Percentiles rank a stretch among this genome's conserved stretches.
phyloP scores from a whole-genome alignment of 2,113 vertebrate species.

The Sylvietta virens region DNA sequence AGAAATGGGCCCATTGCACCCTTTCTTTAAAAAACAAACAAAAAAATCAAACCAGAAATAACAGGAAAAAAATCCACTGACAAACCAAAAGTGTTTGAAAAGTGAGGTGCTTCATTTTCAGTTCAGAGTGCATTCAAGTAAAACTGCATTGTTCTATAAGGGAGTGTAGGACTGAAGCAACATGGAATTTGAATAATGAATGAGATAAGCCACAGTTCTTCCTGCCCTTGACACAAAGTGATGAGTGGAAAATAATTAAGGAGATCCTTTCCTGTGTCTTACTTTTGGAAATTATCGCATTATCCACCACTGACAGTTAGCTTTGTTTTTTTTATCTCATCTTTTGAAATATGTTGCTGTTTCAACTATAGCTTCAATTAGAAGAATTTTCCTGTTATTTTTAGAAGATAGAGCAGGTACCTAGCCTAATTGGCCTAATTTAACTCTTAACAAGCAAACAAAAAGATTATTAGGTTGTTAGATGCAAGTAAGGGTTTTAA shows the following conservation, averaged over 20 bases:
- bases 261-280: neutral
- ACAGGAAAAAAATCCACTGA: neutral
- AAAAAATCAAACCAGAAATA: neutral
- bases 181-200: neutral
- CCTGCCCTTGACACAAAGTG: neutral
- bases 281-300: neutral
- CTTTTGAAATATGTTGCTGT: neutral
- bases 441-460: neutral
- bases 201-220: neutral
- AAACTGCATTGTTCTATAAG: neutral
- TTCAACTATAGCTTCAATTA: neutral
- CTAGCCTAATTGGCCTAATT: neutral
- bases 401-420: neutral
- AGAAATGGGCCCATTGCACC: neutral
- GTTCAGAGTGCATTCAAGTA: neutral
- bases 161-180: neutral
- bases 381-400: neutral
- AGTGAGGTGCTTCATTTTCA: neutral
- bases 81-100: neutral
- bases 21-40: neutral
- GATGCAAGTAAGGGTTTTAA: neutral
- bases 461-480: neutral
- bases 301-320: neutral
- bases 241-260: neutral
- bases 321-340: neutral